Evolutionary conservation across 2,888 invertebrate species (phyloP), one percentile per base, ranked within the genome.

Genomic region (Philopedon plagiatum): DNA sequence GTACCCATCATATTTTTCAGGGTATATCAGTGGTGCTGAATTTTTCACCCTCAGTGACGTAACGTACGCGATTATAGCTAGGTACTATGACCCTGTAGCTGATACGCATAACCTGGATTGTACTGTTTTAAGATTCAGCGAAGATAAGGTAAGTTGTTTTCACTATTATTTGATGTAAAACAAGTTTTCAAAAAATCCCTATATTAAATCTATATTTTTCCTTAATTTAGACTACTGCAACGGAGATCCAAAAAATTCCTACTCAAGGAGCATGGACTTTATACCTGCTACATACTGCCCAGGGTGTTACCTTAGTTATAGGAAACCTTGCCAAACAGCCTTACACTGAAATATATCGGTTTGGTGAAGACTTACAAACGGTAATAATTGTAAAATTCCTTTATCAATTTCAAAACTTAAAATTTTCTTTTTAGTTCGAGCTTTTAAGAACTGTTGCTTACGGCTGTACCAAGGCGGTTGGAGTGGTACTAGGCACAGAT

Each of bases 21-120:
- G 84, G 7, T 84, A 83, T 62, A 79, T 85, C 26, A 83, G 81
- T 63, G 82, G 79, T 34, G 85, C 80, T 1, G 78, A 84, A 71
- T 85, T 82, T 76, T 85, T 85, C 71, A 76, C 79, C 3, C 41
- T 78, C 3, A 76, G 80, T 66, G 75, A 80, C 61, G 70, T 76
- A 44, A 78, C 81, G 1, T 85, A 84, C 68, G 77, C 79, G 7
- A 73, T 85, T 18, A 71, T 85, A 41, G 80, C 80, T 13, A 77
- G 77, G 74, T 82, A 80, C 76, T 85, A 83, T 72, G 82, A 85
- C 72, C 77, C 81, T 7, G 61, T 76, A 11, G 26, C 69, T 5
- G 78, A 83, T 71, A 80, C 79, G 1, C 81, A 83, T 63, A 72
- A 82, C 60, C 71, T 83, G 41, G 74, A 82, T 62, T 82, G 81